These are phyloP conservation scores for Plebejus melissa DNA, from an alignment of 2,888 invertebrate genomes.

Conservation along the genomic window DNA sequence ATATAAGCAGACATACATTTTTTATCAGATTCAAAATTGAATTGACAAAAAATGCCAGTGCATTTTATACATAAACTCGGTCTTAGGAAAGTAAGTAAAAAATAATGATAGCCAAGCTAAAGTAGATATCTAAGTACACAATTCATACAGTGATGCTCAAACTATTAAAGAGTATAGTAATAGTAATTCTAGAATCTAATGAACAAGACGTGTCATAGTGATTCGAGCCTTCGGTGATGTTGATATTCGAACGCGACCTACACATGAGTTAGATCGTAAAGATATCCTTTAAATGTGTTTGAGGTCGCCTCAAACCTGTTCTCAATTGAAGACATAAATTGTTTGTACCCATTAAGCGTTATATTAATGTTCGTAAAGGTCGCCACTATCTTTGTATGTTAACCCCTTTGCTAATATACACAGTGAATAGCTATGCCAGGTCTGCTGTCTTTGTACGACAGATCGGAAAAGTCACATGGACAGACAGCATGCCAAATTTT, in stretches of 20 bases:
- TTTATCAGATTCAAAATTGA: slow-evolving; percentile 13
- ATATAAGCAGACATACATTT: slow-evolving; percentile 11
- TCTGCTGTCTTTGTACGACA: no score
- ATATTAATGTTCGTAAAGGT: slow-evolving; percentile 4
- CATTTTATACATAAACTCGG: not conserved
- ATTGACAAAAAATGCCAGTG: not conserved
- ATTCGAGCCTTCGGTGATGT: not conserved
- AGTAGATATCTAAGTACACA: not conserved
- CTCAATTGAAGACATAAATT: slow-evolving; percentile 20
- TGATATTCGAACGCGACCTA: slow-evolving; percentile 21
- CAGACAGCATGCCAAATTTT: no score
- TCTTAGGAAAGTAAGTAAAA: not conserved
- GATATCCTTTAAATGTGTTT: slow-evolving; percentile 22
- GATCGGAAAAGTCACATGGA: no score
- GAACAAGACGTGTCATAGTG: not conserved
- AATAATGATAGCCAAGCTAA: not conserved
- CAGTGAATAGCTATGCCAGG: not conserved
- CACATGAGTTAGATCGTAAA: slow-evolving; percentile 17
- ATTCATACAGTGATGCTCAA: no score
- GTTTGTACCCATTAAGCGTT: slow-evolving; percentile 1
- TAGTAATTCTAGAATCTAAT: no score
- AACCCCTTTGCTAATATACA: not conserved
- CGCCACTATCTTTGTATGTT: not conserved
- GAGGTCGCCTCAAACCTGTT: slow-evolving; percentile 23
- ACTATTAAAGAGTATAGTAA: no score